These are phyloP conservation scores for Bimastos eiseni DNA, from an alignment of 2,888 invertebrate genomes.

Conservation along the genomic window DNA sequence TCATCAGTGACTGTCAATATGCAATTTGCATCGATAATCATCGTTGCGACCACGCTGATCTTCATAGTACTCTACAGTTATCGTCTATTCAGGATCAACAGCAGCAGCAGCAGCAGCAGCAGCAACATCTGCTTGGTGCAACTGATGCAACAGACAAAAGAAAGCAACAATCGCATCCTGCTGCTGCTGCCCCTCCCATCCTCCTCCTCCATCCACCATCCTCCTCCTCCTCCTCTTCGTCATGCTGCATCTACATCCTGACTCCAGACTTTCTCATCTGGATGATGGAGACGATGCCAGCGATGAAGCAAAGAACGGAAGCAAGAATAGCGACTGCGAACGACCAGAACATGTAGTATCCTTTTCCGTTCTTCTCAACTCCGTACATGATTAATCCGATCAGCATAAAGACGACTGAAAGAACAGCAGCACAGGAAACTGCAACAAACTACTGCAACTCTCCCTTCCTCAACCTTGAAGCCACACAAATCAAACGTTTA, in stretches of 20 bases:
- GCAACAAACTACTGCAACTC: neutral
- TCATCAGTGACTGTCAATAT: neutral
- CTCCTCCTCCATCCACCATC: slow-evolving; percentile 25
- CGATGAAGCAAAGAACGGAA: slow-evolving; percentile 43
- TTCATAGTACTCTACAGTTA: neutral
- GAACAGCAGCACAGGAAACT: neutral
- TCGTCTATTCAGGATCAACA: neutral
- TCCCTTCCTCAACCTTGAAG: no score
- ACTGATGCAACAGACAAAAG: neutral
- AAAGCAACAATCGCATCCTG: neutral
- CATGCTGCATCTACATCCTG: slow-evolving; percentile 35
- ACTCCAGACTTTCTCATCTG: slow-evolving; percentile 46
- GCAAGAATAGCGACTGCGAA: slow-evolving; percentile 43
- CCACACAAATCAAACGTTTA: no score
- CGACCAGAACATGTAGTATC: slow-evolving; percentile 43
- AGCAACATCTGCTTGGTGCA: neutral
- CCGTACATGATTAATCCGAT: slow-evolving; percentile 45
- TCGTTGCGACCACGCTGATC: neutral
- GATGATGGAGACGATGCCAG: slow-evolving; percentile 44
- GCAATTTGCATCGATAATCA: neutral
- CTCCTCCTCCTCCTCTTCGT: neutral
- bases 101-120: neutral
- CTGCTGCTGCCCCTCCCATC: neutral
- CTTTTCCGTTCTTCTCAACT: slow-evolving; percentile 33
- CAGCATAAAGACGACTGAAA: slow-evolving; percentile 46